Base-by-base conservation (phyloP, 2,888 invertebrate genomes). In the Linhomoeus sp. region DNA sequence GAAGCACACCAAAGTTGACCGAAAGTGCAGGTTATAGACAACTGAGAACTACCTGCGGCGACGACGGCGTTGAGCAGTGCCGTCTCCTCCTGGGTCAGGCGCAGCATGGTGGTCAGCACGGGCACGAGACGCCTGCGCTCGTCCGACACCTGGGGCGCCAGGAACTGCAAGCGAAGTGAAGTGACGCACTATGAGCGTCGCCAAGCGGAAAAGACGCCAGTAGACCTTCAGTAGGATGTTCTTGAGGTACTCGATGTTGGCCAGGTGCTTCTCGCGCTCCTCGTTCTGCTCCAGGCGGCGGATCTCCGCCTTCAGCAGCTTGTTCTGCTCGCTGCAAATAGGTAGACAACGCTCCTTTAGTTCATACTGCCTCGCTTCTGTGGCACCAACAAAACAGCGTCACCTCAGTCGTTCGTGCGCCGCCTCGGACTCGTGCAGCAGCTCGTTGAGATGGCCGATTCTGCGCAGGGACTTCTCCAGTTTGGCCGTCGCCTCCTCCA, bases 231-330 rank as follows among this genome's bases (percentile, higher is more conserved):
- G 73, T 41, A 90, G 77, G 48, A 90, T 80, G 69, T 92, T 90
- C 71, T 90, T 92, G 60, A 90, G 74, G 70, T 92, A 92, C 70
- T 92, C 90, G 45, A 83, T 77, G 69, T 90, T 55, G 64, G 84
- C 81, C 38, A 83, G 79, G 66, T 81, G 80, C 55, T 77, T 74
- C 60, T 78, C 79, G 49, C 79, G 73, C 67, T 82, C 80, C 47
- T 77, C 74, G 50, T 83, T 78, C 43, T 87, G 75, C 63, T 87
- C 81, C 55, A 83, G 77, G 23, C 62, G 52, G 14, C 59, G 54
- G 49, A 92, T 79, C 69, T 92, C 90, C 58, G 85, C 82, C 66
- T 92, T 92, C 45, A 92, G 73, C 58, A 88, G 75, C 55, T 80
- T 78, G 40, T 71, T 69, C 57, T 88, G 78, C 20, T 40, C 40